Base-by-base conservation (phyloP, 2,797 vertebrate genomes). In the Hippoglossus hippoglossus region DNA sequence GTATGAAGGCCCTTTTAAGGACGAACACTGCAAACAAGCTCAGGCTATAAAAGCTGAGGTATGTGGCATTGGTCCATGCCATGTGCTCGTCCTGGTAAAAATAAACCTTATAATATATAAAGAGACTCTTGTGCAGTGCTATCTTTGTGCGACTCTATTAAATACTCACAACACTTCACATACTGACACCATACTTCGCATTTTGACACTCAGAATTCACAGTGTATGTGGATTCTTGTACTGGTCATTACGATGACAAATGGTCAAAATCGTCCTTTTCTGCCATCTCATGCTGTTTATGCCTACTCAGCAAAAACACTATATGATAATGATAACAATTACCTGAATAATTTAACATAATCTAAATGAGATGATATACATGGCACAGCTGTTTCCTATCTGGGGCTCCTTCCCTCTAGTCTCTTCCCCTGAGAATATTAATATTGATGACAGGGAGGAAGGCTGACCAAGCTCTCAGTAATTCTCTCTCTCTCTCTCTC, bases 401-500 rank as follows among this genome's bases (percentile, higher is more conserved):
- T 80, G 51, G 5, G 52, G 50, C 34, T 79, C 67, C 56, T 66
- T 70, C 73, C 51, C 60, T 72, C 67, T 21, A 11, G 16, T 69
- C 65, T 84, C 65, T 85, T 81, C 73, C 81, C 77, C 57, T 0
- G 19, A 41, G 58, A 80, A 62, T 71, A 86, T 93, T 75, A 92
- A 90, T 92, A 92, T 88, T 91, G 78, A 92, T 81, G 83, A 71
- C 66, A 25, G 11, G 11, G 50, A 78, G 64, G 83, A 70, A 87
- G 79, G 79, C 83, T 92, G 90, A 92, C 84, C 76, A 87, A 83
- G 84, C 86, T 63, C 75, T 62, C 52, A 72, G 64, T 82, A 83
- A 62, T 61, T 64, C 82, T 80, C 83, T 63, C 67, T 54, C 72
- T 64, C 82, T 80, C 83, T 63, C 67, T 64, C 82, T 80, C 83